Evolutionary conservation across 2,113 vertebrate species (phyloP).

Genomic region (Poecilia latipinna): DNA sequence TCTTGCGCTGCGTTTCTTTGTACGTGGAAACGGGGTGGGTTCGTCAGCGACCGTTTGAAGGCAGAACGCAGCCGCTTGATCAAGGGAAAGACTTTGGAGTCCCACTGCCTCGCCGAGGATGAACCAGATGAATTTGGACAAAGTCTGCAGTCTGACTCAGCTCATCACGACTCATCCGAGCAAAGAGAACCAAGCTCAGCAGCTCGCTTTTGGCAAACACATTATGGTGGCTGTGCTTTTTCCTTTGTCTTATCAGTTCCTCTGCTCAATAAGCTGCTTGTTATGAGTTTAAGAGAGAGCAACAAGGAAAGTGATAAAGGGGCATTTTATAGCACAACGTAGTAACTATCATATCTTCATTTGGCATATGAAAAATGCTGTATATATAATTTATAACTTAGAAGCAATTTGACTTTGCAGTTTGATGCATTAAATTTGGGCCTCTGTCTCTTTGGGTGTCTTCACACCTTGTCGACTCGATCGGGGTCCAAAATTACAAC

Average conservation of each 20-base stretch:
- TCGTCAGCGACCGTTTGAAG: slow-evolving; percentile 28
- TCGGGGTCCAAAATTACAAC: too few species aligned
- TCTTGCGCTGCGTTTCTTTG: not conserved
- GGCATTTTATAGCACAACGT: too few species aligned
- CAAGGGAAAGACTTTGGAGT: slow-evolving; percentile 24
- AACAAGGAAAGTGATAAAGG: not conserved
- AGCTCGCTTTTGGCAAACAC: slow-evolving; percentile 1
- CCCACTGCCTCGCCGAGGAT: slow-evolving; percentile 56
- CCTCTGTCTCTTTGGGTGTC: too few species aligned
- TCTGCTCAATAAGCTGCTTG: not conserved
- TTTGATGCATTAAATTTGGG: too few species aligned
- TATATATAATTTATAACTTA: too few species aligned
- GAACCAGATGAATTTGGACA: slow-evolving; percentile 45
- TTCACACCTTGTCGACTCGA: too few species aligned
- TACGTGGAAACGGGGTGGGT: slow-evolving; percentile 12
- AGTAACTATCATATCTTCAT: too few species aligned
- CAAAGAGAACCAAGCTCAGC: slow-evolving; percentile 4
- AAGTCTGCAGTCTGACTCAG: slow-evolving; percentile 63
- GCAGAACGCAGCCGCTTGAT: slow-evolving; percentile 20
- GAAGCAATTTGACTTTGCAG: too few species aligned
- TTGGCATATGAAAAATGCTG: too few species aligned
- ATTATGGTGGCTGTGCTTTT: not conserved
- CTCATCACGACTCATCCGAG: slow-evolving; percentile 41
- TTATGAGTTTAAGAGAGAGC: slow-evolving; percentile 16
- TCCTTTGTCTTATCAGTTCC: not conserved